phyloP scores from a whole-genome alignment of 2,888 invertebrate species.

The Hybos culiciformis region DNA sequence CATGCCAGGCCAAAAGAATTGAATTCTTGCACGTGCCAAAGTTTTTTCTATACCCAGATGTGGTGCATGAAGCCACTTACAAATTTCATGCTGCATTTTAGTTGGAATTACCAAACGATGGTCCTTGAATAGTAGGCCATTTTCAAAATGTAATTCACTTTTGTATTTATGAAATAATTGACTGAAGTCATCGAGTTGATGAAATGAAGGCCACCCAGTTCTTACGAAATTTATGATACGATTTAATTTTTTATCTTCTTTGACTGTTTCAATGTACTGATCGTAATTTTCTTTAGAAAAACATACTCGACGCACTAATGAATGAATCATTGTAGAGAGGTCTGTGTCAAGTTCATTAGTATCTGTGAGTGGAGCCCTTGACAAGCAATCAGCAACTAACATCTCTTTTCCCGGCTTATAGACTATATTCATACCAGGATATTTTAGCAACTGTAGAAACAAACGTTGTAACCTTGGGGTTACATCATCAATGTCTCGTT shows the following conservation, averaged over 20 bases:
- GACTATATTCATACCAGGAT: conserved; percentile 12
- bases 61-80: conserved; percentile 2
- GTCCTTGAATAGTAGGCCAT: conserved; percentile 8
- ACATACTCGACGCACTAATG: too few species aligned
- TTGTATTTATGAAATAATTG: conserved; percentile 7
- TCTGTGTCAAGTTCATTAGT: conserved; percentile 3
- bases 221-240: not conserved
- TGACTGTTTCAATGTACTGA: not conserved
- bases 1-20: conserved; percentile 9
- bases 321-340: too few species aligned
- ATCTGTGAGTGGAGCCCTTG: conserved; percentile 1
- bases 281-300: conserved; percentile 2
- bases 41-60: conserved; percentile 14
- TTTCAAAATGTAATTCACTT: conserved; percentile 7
- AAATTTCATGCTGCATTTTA: not conserved
- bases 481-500: conserved; percentile 21
- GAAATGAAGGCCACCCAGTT: conserved; percentile 11
- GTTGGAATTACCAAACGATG: conserved; percentile 6
- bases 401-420: conserved; percentile 21
- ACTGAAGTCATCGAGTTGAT: conserved; percentile 9
- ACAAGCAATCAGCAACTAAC: conserved; percentile 20
- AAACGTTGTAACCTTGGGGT: conserved; percentile 20
- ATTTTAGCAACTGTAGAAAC: conserved; percentile 20
- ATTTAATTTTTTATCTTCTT: not conserved
- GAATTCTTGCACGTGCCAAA: conserved; percentile 8